Base-by-base conservation (phyloP, 2,113 vertebrate species). In the Sinocyclocheilus rhinocerous region DNA sequence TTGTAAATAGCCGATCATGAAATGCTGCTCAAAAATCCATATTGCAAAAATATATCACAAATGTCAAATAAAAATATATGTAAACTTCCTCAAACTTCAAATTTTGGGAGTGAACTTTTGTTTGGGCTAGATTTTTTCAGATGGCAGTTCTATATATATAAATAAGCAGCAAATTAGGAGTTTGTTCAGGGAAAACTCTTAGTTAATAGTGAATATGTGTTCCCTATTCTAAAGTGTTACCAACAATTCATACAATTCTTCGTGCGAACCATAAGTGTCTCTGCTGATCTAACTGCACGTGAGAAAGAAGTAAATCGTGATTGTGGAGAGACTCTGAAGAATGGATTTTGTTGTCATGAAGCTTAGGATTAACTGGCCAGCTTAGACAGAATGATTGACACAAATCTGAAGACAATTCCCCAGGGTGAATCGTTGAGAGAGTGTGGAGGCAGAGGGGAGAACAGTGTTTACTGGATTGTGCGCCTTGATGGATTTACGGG, bases 1-100 rank as follows among this genome's bases (percentile, higher is more conserved):
- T 89, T 90, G 91, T 90, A 93, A 94, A 93, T 88, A 91, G 88
- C 90, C 91, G 81, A 92, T 91, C 89, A 93, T 89, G 75, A 90
- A 90, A 91, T 73, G 83, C 75, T 85, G 89, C 83, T 85, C 55
- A 85, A 86, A 89, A 87, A 59, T 83, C 83, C 89, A 89, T 61
- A 89, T 75, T 91, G 63, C 45, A 84, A 85, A 83, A 4, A 72
- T 65, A 76, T 86, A 86, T 89, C 86, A 88, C 87, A 83, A 87
- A 81, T 86, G 83, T 87, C 36, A 24, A 70, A 42, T 80, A 75
- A 83, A 24, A 26, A 80, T 81, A 63, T 61, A 75, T 69, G 13
- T 61, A 39, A 86, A 42, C 20, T 59, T 72, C 33, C 22, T 55
- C 26, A 26, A 63, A 81, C 50, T 61, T 81, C 11, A 12, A 6